Evolutionary conservation across 2,797 vertebrate genomes (phyloP).

Genomic region (Champsocephalus esox): DNA sequence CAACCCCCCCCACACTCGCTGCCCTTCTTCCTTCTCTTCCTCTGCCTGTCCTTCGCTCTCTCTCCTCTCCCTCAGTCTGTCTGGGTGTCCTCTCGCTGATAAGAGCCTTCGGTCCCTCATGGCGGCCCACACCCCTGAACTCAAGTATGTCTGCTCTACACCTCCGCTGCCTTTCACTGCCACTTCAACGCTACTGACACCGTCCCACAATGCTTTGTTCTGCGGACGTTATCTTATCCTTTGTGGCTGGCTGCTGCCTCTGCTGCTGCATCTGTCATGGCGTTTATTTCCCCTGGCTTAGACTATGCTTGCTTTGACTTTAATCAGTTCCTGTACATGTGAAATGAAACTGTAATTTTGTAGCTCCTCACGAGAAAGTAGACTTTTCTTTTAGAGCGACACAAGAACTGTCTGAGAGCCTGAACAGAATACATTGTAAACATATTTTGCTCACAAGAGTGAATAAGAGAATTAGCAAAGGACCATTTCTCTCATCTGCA

Average conservation of each 20-base stretch:
- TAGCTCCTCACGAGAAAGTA: constrained; percentile 2
- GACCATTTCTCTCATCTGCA: constrained; percentile 34
- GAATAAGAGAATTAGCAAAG: not conserved
- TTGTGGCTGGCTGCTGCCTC: constrained; percentile 57
- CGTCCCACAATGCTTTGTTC: constrained; percentile 42
- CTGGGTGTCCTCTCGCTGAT: constrained; percentile 99
- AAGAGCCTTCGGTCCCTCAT: constrained; percentile 99
- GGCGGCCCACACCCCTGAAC: constrained; percentile 99
- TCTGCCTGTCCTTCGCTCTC: constrained; percentile 43
- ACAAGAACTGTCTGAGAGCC: not conserved
- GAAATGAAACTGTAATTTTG: constrained; percentile 8
- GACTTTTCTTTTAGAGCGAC: constrained; percentile 21
- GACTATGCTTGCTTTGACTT: constrained; percentile 48
- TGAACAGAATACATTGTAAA: constrained; percentile 18
- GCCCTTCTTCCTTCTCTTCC: constrained; percentile 51
- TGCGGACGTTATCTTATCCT: constrained; percentile 61
- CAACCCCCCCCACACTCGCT: constrained; percentile 45
- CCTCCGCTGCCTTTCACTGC: constrained; percentile 65
- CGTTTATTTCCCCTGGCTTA: constrained; percentile 31
- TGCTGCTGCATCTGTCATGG: constrained; percentile 54
- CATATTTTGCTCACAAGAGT: not conserved
- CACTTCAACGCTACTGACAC: constrained; percentile 59
- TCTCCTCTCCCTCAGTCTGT: constrained; percentile 89
- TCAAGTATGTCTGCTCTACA: constrained; percentile 95
- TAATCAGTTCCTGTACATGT: constrained; percentile 45